A percentile compares a stretch with the other conserved stretches of the same genome.
Conservation (phyloP, 1,140 invertebrate genomes). For the Conopomorpha cramerella region DNA sequence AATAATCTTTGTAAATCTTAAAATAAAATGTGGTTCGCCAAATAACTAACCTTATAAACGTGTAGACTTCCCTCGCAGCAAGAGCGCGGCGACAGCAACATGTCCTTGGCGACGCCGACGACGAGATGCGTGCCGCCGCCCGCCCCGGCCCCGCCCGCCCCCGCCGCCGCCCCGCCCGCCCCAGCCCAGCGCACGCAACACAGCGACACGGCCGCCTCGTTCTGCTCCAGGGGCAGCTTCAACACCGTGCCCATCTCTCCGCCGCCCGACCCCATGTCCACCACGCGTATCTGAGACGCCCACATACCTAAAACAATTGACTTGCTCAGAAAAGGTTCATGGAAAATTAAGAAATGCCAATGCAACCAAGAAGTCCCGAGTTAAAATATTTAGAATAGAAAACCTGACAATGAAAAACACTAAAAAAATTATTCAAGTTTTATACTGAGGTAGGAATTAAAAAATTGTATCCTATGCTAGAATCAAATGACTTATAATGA, state of each 20-base stretch:
- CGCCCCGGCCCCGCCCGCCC: slow-evolving; percentile 48
- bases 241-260: slow-evolving; percentile 70
- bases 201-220: slow-evolving; percentile 88
- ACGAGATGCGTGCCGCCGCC: slow-evolving; percentile 34
- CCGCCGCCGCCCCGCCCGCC: slow-evolving; percentile 22
- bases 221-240: slow-evolving; percentile 87
- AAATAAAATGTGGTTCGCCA: too few species aligned
- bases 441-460: not conserved
- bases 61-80: slow-evolving; percentile 83
- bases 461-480: slow-evolving; percentile 48
- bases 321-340: too few species aligned
- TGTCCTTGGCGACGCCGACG: slow-evolving; percentile 80
- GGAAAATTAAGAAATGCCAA: too few species aligned
- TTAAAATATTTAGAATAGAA: not conserved
- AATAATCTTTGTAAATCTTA: slow-evolving; percentile 24
- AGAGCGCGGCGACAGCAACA: slow-evolving; percentile 85
- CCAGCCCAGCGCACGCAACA: slow-evolving; percentile 68
- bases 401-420: slow-evolving; percentile 1
- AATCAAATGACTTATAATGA: slow-evolving; percentile 47
- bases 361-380: slow-evolving; percentile 3
- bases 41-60: slow-evolving; percentile 77
- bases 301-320: slow-evolving; percentile 92
- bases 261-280: slow-evolving; percentile 75
- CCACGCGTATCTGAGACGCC: slow-evolving; percentile 92
- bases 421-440: not conserved